A percentile compares a stretch with the other conserved stretches of the same genome.
Conservation (phyloP, 2,797 vertebrate species). For the Enteromius unitaeniatus region DNA sequence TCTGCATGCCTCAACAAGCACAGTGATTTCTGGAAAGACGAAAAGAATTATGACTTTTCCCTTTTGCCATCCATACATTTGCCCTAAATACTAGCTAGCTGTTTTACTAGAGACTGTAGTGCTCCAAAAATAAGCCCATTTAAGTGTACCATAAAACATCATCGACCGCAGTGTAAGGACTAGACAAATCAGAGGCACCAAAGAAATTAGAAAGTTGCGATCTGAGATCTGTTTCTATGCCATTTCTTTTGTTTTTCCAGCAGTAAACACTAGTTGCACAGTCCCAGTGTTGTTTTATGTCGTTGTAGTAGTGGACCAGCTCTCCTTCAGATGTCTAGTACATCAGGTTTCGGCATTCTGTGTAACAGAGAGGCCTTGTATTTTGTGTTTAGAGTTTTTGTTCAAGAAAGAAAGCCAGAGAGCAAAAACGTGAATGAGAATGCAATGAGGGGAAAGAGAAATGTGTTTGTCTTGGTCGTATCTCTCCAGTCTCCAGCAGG, state of each 20-base stretch:
- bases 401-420: constrained; percentile 54
- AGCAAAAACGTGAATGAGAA: constrained; percentile 37
- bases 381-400: constrained; percentile 76
- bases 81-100: not conserved
- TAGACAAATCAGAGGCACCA: constrained; percentile 42
- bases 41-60: constrained; percentile 48
- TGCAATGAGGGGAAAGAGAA: constrained; percentile 42
- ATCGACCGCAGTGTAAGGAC: constrained; percentile 17
- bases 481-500: constrained; percentile 78
- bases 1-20: constrained; percentile 61
- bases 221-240: not conserved
- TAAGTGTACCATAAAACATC: constrained; percentile 40
- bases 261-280: not conserved
- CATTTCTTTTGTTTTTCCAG: not conserved
- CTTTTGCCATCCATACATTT: constrained; percentile 32
- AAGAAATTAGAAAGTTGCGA: constrained; percentile 19
- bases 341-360: constrained; percentile 62
- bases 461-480: constrained; percentile 70
- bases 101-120: constrained; percentile 42
- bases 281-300: not conserved
- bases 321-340: constrained; percentile 27
- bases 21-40: constrained; percentile 54
- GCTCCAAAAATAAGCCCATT: constrained; percentile 26
- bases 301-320: not conserved
- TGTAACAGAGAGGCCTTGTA: constrained; percentile 78